Evolutionary conservation across 2,888 invertebrate species (phyloP).

Genomic region (Brachylomia viminalis): DNA sequence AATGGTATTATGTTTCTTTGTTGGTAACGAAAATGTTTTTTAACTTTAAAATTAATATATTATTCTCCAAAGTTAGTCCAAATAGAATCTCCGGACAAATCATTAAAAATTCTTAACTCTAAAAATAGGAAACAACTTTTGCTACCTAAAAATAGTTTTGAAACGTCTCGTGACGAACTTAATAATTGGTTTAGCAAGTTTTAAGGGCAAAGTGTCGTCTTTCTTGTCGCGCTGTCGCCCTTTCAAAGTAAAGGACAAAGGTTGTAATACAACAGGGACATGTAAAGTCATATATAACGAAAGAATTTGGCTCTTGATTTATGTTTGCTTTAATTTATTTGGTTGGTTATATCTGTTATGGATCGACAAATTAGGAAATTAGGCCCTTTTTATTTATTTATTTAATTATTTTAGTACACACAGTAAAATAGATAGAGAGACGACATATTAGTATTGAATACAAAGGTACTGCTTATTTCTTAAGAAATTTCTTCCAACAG

Average conservation of each 20-base stretch:
- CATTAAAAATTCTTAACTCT: not conserved
- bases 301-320: not conserved
- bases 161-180: conserved; percentile 12
- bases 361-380: not conserved
- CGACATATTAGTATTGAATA: too few species aligned
- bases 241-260: conserved; percentile 19
- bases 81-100: not conserved
- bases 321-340: conserved; percentile 8
- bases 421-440: too few species aligned
- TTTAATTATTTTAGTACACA: too few species aligned
- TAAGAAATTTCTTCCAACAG: too few species aligned
- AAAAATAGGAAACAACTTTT: conserved; percentile 6
- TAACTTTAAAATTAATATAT: too few species aligned
- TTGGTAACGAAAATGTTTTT: too few species aligned
- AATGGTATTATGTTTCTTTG: too few species aligned
- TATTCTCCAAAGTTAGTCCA: not conserved
- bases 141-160: conserved; percentile 10
- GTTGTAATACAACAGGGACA: conserved; percentile 4
- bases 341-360: not conserved
- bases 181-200: conserved; percentile 36
- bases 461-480: too few species aligned
- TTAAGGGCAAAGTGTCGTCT: conserved; percentile 16
- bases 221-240: conserved; percentile 5
- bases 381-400: not conserved
- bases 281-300: conserved; percentile 18